Percentiles rank a stretch among this genome's conserved stretches.
Conservation (phyloP, 2,888 invertebrate genomes). For the Hydroisotoma schaefferi region DNA sequence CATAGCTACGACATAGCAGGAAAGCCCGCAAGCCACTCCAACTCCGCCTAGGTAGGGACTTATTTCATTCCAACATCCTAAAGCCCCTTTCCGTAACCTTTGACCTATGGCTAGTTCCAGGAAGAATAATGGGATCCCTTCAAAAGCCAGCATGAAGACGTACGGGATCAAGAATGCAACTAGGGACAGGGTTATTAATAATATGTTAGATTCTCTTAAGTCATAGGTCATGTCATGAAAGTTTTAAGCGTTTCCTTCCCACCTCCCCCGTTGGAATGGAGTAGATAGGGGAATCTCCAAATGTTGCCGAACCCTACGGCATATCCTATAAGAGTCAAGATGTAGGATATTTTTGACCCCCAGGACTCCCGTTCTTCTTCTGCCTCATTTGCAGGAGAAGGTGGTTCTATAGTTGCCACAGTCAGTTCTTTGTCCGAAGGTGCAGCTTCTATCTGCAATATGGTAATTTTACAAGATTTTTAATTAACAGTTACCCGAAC, state of each 20-base stretch:
- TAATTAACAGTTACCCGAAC: too few relatives aligned
- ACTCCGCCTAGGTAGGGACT: slow-evolving; percentile 30
- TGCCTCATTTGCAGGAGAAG: too few relatives aligned
- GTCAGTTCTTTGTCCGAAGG: too few relatives aligned
- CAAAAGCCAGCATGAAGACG: slow-evolving; percentile 20
- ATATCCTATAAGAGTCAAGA: slow-evolving; percentile 32
- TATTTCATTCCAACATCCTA: slow-evolving; percentile 30
- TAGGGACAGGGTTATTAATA: background rate
- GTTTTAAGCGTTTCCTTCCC: background rate
- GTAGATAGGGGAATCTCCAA: slow-evolving; percentile 33
- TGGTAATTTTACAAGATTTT: too few relatives aligned
- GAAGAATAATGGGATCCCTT: slow-evolving; percentile 33
- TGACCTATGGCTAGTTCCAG: slow-evolving; percentile 37
- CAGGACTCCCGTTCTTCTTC: slow-evolving; percentile 17
- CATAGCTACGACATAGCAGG: slow-evolving; percentile 21
- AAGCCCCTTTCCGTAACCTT: slow-evolving; percentile 26
- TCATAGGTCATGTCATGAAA: background rate
- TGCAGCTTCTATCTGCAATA: too few relatives aligned
- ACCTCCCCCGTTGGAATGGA: slow-evolving; percentile 19
- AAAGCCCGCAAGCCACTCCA: slow-evolving; percentile 23
- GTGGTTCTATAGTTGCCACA: too few relatives aligned
- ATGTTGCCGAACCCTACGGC: slow-evolving; percentile 39
- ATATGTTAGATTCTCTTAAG: background rate
- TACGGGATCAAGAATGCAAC: slow-evolving; percentile 37
- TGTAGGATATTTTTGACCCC: slow-evolving; percentile 25